A percentile compares a stretch with the other conserved stretches of the same genome.
Evolutionary conservation across 2,797 vertebrate species (phyloP).

Genomic region (Phataginus tetradactyla): DNA sequence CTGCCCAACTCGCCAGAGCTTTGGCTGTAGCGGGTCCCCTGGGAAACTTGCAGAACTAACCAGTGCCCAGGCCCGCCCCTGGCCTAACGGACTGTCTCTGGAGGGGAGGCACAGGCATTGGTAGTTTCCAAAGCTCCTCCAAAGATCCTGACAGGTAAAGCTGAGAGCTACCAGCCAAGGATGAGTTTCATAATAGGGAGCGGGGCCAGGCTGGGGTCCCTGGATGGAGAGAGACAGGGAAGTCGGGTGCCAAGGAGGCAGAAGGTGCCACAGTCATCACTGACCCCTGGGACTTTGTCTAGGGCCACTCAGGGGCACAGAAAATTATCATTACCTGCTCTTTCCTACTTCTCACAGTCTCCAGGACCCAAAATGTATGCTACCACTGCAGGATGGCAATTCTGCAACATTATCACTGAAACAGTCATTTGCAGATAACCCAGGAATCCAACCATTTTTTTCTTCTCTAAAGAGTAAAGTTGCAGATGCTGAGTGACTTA

Average conservation of each 20-base stretch:
- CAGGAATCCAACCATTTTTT: background rate
- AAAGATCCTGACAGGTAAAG: background rate
- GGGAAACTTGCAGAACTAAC: background rate
- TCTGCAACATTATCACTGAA: too few relatives aligned
- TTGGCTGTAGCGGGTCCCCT: too few relatives aligned
- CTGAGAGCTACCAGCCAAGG: background rate
- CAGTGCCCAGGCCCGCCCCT: background rate
- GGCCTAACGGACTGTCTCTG: background rate
- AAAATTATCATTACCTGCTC: background rate
- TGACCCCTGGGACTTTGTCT: background rate
- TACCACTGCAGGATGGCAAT: background rate
- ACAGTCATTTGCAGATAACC: background rate
- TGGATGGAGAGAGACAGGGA: background rate
- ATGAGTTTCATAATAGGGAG: background rate
- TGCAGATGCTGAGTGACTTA: background rate
- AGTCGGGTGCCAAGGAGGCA: background rate
- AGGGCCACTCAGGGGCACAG: background rate
- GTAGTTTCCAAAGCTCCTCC: background rate
- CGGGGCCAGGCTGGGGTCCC: background rate
- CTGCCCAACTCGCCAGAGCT: too few relatives aligned
- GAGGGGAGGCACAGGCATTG: background rate
- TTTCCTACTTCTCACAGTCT: background rate
- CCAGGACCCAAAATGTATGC: background rate
- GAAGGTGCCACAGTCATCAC: too few relatives aligned
- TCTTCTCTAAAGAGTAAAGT: background rate